Base-by-base conservation (phyloP, 92 coral and sea anemone species). In the Scolanthus callimorphus region DNA sequence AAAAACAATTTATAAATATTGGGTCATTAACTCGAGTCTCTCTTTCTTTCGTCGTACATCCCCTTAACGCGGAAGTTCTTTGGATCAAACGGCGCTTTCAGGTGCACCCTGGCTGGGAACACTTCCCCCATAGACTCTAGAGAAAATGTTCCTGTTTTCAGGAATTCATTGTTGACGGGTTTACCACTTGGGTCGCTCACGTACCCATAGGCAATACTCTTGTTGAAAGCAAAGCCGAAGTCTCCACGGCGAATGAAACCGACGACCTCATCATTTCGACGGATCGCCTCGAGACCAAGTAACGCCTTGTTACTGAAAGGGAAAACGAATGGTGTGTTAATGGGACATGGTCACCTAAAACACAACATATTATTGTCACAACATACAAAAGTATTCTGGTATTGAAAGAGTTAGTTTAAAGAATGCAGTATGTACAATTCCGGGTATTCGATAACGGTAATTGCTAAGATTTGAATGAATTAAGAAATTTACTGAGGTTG, bases 231-330 rank as follows among this genome's bases (percentile, higher is more conserved):
- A 74, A 73, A 86, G 29, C 98, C 96, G 69, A 62, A 92, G 39
- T 92, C 98, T 27, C 96, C 98, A 26, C 98, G 82, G 9, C 98
- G 91, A 39, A 92, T 72, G 53, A 88, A 92, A 11, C 98, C 98
- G 17, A 88, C 86, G 4, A 86, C 85, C 37, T 84, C 70, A 1
- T 67, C 76, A 62, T 88, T 80, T 11, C 98, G 90, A 62, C 82
- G 77, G 13, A 92, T 77, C 31, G 94, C 98, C 70, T 92, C 98
- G 22, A 88, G 81, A 37, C 98, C 98, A 12, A 88, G 90, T 17
- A 92, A 74, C 17, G 98, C 96, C 60, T 89, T 92, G 67, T 78
- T 87, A 17, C 98, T 92, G 59, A 25, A 73, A 64, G n/a, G n/a
- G n/a, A n/a, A n/a, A n/a, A n/a, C n/a, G n/a, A n/a, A n/a, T n/a